These are phyloP conservation scores for Australoheros scitulus DNA, from an alignment of 2,113 vertebrate genomes.

Conservation along the genomic window DNA sequence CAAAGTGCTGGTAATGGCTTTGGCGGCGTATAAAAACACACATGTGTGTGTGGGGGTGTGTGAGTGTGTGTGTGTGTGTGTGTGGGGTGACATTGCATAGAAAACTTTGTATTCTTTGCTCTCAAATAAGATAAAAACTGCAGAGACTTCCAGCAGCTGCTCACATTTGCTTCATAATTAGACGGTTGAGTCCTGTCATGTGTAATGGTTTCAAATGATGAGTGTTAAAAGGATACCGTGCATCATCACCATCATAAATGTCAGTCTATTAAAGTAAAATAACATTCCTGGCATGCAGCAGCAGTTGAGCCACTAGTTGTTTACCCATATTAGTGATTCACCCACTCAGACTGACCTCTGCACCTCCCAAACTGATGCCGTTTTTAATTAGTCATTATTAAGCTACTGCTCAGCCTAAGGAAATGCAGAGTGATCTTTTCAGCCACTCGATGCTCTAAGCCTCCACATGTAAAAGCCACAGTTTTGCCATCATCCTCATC, in stretches of 20 bases:
- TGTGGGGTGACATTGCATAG: slow-evolving; percentile 5
- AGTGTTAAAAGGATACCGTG: neutral
- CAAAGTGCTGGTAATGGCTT: slow-evolving; percentile 2
- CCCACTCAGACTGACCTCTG: slow-evolving; percentile 43
- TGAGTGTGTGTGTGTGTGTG: neutral
- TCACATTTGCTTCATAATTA: neutral
- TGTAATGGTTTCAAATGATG: neutral
- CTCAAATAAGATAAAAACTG: neutral
- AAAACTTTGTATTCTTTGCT: slow-evolving; percentile 4
- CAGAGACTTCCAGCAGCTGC: neutral
- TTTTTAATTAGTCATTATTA: slow-evolving; percentile 40
- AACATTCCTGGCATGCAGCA: neutral
- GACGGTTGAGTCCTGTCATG: neutral
- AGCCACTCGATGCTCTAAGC: neutral
- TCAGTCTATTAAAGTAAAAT: slow-evolving; percentile 5
- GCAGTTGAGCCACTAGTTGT: slow-evolving; percentile 29
- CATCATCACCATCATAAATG: slow-evolving; percentile 1
- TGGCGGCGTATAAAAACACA: neutral
- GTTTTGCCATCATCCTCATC: neutral
- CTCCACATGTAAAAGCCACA: neutral
- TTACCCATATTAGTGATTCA: slow-evolving; percentile 40
- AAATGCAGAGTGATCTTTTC: neutral
- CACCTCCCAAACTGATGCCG: neutral
- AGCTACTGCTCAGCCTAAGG: slow-evolving; percentile 13
- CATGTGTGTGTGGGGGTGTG: too few relatives aligned